A percentile compares a stretch with the other conserved stretches of the same genome.
These are phyloP conservation scores for Trididemnum nubilum DNA, from an alignment of 23 tunicate genomes.

Conservation along the genomic window DNA sequence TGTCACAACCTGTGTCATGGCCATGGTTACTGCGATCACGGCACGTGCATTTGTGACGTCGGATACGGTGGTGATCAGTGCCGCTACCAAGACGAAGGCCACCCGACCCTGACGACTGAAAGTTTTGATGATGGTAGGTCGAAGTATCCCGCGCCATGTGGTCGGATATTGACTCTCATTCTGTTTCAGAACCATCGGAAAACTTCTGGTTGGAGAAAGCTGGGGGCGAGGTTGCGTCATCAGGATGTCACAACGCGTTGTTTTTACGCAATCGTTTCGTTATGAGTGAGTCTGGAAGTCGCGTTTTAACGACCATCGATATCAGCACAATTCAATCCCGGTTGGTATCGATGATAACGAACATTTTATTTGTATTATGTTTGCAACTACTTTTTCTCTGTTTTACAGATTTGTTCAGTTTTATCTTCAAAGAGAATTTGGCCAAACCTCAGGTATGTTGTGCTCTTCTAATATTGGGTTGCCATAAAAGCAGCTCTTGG, in stretches of 20 bases:
- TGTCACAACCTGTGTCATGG: conserved; percentile 72
- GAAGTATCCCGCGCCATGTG: too few species aligned
- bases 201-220: conserved; percentile 31
- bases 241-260: conserved; percentile 34
- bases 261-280: conserved; percentile 44
- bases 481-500: too few species aligned
- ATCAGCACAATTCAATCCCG: conserved; percentile 48
- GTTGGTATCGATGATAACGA: conserved; percentile 30
- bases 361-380: background rate
- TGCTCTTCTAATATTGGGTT: too few species aligned
- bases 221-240: conserved; percentile 47
- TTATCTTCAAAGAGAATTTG: conserved; percentile 20
- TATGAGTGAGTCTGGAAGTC: conserved; percentile 47
- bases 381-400: background rate
- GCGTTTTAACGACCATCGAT: conserved; percentile 56
- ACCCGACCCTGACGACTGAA: conserved; percentile 53
- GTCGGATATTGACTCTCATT: too few species aligned
- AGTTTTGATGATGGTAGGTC: conserved; percentile 37
- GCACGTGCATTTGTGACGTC: conserved; percentile 60
- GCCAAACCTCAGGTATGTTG: background rate
- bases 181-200: background rate
- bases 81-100: conserved; percentile 43
- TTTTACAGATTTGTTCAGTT: conserved; percentile 64
- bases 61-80: conserved; percentile 65
- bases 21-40: conserved; percentile 60